phyloP scores from a whole-genome alignment of 1,140 invertebrate species.

The Melanaphis sacchari region DNA sequence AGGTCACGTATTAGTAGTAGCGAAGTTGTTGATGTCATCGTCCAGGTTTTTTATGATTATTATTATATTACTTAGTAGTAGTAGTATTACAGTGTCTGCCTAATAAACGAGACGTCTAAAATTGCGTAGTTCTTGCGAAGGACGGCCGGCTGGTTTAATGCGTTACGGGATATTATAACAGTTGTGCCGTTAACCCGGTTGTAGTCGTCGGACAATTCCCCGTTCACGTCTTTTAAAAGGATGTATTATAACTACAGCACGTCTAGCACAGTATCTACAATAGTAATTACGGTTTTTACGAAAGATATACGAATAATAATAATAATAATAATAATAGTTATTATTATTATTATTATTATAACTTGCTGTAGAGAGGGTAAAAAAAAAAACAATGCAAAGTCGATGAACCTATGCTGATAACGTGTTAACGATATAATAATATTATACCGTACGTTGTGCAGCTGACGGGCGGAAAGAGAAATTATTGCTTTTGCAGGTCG shows the following conservation, averaged over 20 bases:
- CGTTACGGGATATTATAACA: slow-evolving; percentile 20
- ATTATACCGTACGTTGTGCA: slow-evolving; percentile 27
- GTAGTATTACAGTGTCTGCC: background rate
- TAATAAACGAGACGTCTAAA: slow-evolving; percentile 14
- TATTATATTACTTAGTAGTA: background rate
- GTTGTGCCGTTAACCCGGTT: slow-evolving; percentile 48
- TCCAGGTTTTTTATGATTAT: background rate
- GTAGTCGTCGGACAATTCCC: background rate
- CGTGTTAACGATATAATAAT: slow-evolving; percentile 11
- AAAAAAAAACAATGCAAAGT: slow-evolving; percentile 26
- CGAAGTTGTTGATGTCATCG: background rate
- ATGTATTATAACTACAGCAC: background rate
- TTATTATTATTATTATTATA: too few relatives aligned
- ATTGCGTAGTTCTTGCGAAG: slow-evolving; percentile 8
- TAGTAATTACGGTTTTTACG: slow-evolving; percentile 41
- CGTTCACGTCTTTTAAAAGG: background rate
- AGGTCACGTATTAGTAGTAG: background rate
- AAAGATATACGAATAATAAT: background rate
- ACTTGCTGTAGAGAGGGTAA: background rate
- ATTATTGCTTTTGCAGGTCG: slow-evolving; percentile 37
- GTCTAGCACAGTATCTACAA: background rate
- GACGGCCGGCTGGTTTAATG: slow-evolving; percentile 5
- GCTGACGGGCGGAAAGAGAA: slow-evolving; percentile 34
- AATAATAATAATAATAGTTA: slow-evolving; percentile 4
- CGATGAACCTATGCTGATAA: slow-evolving; percentile 32